Base-by-base conservation (phyloP, 2,113 vertebrate species). In the Marmota flaviventris region DNA sequence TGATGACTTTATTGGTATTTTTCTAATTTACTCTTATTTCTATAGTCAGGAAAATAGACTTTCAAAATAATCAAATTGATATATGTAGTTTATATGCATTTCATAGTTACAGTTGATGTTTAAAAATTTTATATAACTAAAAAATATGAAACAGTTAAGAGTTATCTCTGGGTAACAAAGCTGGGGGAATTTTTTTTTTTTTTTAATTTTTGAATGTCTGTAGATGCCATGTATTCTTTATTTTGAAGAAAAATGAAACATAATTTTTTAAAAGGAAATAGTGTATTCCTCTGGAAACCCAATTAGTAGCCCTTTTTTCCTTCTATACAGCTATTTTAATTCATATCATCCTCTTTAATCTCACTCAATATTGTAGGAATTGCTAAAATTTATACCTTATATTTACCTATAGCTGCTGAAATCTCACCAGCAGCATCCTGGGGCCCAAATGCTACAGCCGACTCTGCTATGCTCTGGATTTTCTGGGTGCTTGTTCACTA, bases 401-500 rank as follows among this genome's bases (percentile, higher is more conserved):
- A 85, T 24, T 88, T 97, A 82, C 93, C 72, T 90, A 32, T 85
- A 92, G 76, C 70, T 92, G 45, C 70, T 72, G 65, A 93, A 94
- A 92, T 94, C 83, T 67, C 32, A 92, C 76, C 92, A 82, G 58
- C 3, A 5, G 34, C 76, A 93, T 97, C 84, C 96, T 45, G 39
- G 67, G 27, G 75, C 87, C 89, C 56, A 92, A 96, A 92, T 83
- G 89, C 58, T 94, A 61, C 89, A 97, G 85, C 61, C 94, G 89
- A 92, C 91, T 91, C 45, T 67, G 27, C 95, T 95, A 56, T 95
- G 88, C 82, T 97, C 67, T 77, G 94, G 87, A 94, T 96, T 97
- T 97, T 97, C 96, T 97, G 77, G 97, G 89, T 96, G 96, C 95
- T 95, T 97, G 90, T 96, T 98, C 98, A 97, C 92, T 97, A 94